phyloP scores from a whole-genome alignment of 2,888 invertebrate species.

The Limnephilus lunatus region DNA sequence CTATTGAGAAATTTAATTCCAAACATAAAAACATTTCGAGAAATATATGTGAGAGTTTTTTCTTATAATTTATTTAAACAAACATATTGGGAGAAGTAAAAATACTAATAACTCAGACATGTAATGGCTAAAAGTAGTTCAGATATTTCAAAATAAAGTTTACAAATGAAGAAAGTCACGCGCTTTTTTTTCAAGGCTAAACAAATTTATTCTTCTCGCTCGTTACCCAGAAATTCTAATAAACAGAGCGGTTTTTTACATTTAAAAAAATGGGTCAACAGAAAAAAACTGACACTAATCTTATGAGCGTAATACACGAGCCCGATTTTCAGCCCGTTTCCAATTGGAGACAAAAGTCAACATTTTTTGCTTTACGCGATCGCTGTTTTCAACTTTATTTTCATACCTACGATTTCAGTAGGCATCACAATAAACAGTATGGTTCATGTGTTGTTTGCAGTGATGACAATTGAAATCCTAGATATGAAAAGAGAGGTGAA shows the following conservation, averaged over 20 bases:
- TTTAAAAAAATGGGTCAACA: slow-evolving; percentile 11
- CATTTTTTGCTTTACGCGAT: no score
- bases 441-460: no score
- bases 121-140: neutral
- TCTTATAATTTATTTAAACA: neutral
- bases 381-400: no score
- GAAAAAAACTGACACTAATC: slow-evolving; percentile 28
- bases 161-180: slow-evolving; percentile 8
- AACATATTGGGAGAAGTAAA: neutral
- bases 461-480: no score
- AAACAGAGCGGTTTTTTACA: neutral
- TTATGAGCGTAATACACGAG: no score
- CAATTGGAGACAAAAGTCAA: no score
- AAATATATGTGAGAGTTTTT: neutral
- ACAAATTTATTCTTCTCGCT: slow-evolving; percentile 19
- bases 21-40: neutral
- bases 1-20: neutral
- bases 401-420: no score
- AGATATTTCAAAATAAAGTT: neutral
- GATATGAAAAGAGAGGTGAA: no score
- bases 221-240: neutral
- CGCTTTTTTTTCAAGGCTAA: slow-evolving; percentile 32
- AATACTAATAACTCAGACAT: neutral
- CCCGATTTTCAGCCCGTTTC: no score
- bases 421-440: no score